Percentiles rank a stretch among this genome's conserved stretches.
Conservation (phyloP, 2,113 vertebrate species). For the Gobius niger region DNA sequence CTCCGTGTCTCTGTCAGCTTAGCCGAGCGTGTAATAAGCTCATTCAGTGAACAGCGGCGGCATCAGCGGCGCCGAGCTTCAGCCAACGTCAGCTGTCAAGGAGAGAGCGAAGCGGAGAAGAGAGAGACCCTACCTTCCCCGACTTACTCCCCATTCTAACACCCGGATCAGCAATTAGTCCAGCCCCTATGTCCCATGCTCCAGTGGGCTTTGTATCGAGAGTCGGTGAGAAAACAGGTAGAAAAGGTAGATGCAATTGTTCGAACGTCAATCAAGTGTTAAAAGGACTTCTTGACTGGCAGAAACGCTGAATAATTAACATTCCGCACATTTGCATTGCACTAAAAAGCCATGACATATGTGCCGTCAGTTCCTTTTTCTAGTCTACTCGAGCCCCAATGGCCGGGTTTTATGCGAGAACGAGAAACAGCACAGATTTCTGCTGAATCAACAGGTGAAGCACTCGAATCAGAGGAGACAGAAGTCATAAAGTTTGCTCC, state of each 20-base stretch:
- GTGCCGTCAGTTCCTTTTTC: background rate
- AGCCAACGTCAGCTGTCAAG: constrained; percentile 56
- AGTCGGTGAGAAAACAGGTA: background rate
- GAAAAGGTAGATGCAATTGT: background rate
- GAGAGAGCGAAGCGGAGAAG: too few relatives aligned
- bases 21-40: constrained; percentile 72
- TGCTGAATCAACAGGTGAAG: too few relatives aligned
- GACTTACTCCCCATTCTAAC: background rate
- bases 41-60: constrained; percentile 66
- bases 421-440: too few relatives aligned
- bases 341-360: background rate
- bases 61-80: constrained; percentile 32
- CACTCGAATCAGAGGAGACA: too few relatives aligned
- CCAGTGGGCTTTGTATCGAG: background rate
- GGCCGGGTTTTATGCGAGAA: too few relatives aligned
- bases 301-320: background rate
- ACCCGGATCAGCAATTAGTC: constrained; percentile 30
- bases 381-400: too few relatives aligned
- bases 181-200: constrained; percentile 8
- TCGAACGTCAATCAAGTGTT: background rate
- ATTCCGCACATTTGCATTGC: background rate
- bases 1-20: constrained; percentile 57
- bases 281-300: background rate
- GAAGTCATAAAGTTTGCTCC: too few relatives aligned
- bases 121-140: constrained; percentile 27